phyloP scores from a whole-genome alignment of 2,888 invertebrate species.

The Philereme vetulata region DNA sequence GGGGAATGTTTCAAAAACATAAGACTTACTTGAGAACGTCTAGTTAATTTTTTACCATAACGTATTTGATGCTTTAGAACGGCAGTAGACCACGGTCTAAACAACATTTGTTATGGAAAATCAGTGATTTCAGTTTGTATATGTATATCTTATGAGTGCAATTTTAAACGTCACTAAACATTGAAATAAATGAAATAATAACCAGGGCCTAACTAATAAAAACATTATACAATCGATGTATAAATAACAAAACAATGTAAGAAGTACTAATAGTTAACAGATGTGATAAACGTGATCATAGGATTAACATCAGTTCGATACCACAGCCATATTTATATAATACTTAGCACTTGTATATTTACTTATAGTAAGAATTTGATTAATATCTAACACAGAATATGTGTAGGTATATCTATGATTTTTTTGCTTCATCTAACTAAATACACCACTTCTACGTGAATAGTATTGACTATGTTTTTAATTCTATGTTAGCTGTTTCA shows the following conservation, averaged over 20 bases:
- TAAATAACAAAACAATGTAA: neutral
- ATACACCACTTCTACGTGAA: constrained; percentile 34
- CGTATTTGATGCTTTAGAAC: too few relatives aligned
- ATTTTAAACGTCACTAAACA: constrained; percentile 54
- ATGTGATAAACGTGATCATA: constrained; percentile 64
- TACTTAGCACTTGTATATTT: constrained; percentile 74
- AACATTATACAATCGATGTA: constrained; percentile 38
- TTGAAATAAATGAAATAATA: constrained; percentile 72
- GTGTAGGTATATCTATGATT: constrained; percentile 32
- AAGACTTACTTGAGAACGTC: too few relatives aligned
- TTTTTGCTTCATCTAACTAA: constrained; percentile 35
- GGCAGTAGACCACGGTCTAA: too few relatives aligned
- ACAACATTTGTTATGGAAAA: too few relatives aligned
- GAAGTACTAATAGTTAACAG: neutral
- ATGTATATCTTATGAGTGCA: too few relatives aligned
- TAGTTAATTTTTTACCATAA: too few relatives aligned
- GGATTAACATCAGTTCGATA: constrained; percentile 77
- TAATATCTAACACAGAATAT: constrained; percentile 44
- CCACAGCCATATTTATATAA: constrained; percentile 81
- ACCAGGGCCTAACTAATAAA: constrained; percentile 64
- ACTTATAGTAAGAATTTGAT: constrained; percentile 61
- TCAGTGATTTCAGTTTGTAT: too few relatives aligned
- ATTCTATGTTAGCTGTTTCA: constrained; percentile 24
- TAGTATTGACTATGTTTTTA: constrained; percentile 28
- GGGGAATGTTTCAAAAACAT: too few relatives aligned